A percentile compares a stretch with the other conserved stretches of the same genome.
These are phyloP conservation scores for Pentamera pediparva DNA, from an alignment of 53 echinoderm and acorn worm genomes.

Conservation along the genomic window DNA sequence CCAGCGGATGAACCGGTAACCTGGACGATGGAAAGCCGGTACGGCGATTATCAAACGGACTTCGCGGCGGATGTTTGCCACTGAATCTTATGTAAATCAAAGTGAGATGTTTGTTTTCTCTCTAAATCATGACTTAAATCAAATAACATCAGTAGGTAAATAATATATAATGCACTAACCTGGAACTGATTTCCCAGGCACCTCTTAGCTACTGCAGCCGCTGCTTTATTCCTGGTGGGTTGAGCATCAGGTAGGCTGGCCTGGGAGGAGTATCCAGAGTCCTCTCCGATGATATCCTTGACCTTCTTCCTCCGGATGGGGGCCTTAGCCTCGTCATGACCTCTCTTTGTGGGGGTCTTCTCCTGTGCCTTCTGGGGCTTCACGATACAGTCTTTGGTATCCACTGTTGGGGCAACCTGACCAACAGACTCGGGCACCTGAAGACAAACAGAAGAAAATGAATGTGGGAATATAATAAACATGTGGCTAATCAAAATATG, in stretches of 20 bases:
- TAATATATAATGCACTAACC: neutral
- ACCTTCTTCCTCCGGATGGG: constrained; percentile 9
- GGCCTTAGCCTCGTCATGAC: neutral
- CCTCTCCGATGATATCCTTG: neutral
- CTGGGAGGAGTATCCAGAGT: constrained; percentile 14
- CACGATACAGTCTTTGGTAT: too few species aligned
- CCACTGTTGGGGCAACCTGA: too few species aligned
- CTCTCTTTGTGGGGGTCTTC: constrained; percentile 21
- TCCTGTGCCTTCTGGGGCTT: too few species aligned
- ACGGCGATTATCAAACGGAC: neutral
- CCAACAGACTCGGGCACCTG: too few species aligned
- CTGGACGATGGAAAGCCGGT: too few species aligned
- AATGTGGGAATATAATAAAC: too few species aligned
- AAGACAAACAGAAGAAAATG: too few species aligned
- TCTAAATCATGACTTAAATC: too few species aligned
- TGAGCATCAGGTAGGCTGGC: constrained; percentile 9
- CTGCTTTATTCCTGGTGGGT: neutral
- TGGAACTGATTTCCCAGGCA: constrained; percentile 18
- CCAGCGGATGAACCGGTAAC: too few species aligned
- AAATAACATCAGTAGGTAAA: too few species aligned
- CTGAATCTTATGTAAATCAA: neutral
- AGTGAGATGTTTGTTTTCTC: neutral
- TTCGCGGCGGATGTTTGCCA: neutral
- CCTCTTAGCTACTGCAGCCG: neutral
- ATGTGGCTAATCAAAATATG: too few species aligned